Conservation (phyloP, 1,140 invertebrate species). For the Kradibia gibbosae region DNA sequence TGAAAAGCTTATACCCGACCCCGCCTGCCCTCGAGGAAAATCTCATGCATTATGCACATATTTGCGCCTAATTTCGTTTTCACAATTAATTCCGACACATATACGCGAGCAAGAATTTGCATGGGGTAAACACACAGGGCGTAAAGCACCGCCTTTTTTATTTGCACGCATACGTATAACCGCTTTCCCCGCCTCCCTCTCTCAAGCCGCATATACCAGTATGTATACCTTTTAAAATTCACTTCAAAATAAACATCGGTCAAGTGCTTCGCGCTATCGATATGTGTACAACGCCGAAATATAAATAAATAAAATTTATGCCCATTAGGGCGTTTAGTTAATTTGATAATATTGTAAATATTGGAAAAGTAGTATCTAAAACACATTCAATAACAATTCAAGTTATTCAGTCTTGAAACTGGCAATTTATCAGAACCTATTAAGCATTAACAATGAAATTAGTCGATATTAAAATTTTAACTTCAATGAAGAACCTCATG, state of each 20-base stretch:
- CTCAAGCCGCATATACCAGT: not conserved
- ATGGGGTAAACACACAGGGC: conserved; percentile 34
- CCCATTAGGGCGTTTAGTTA: not conserved
- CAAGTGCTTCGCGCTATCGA: not conserved
- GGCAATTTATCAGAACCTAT: no score
- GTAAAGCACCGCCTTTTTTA: conserved; percentile 13
- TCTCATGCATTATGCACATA: conserved; percentile 47
- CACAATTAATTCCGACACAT: conserved; percentile 28
- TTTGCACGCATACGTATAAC: not conserved
- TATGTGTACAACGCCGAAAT: not conserved
- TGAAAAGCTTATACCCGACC: not conserved
- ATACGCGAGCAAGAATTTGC: conserved; percentile 6
- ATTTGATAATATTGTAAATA: not conserved
- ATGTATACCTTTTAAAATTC: not conserved
- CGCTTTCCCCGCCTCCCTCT: not conserved
- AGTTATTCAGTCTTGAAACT: no score
- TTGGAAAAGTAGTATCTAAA: not conserved
- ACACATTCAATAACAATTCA: not conserved
- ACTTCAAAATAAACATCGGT: not conserved
- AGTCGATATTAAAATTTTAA: no score
- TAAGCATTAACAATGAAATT: no score
- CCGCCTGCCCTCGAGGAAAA: not conserved
- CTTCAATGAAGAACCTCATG: no score
- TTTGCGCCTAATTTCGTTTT: conserved; percentile 42
- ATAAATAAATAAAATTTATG: not conserved